Base-by-base conservation (phyloP, 2,888 invertebrate genomes). In the Hypercompe scribonia region DNA sequence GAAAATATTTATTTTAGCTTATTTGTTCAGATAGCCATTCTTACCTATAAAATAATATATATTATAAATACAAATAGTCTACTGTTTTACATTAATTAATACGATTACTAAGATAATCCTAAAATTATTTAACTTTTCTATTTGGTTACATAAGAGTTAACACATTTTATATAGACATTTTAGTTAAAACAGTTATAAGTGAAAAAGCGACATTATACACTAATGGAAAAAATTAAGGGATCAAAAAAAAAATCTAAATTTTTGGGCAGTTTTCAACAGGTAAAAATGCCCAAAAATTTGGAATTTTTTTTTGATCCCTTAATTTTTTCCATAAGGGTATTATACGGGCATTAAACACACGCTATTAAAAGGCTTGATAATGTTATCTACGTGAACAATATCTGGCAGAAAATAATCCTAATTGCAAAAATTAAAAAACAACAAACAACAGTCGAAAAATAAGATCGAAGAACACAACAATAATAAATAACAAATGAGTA, bases 321-420 rank as follows among this genome's bases (percentile, higher is more conserved):
- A n/a, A n/a, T n/a, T n/a, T n/a, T n/a, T n/a, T n/a, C n/a, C n/a
- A n/a, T n/a, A n/a, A n/a, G n/a, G n/a, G n/a, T n/a, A n/a, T n/a
- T n/a, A n/a, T n/a, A n/a, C n/a, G n/a, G 34, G 18, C 64, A 64
- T 33, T 13, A 63, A 21, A 65, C 34, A 36, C 28, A 61, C 18
- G 31, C 28, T 50, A 50, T 7, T 24, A 46, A 18, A 46, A 58
- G n/a, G 42, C 39, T 66, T 31, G 31, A 54, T n/a, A 28, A 15
- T 61, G 31, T 58, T 39, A 69, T 58, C 28, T 58, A 68, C 31
- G 21, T 50, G n/a, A 65, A n/a, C 46, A 69, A 73, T 76, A 82
- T 83, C 82, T 82, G 83, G 81, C 83, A 84, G 80, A 84, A 86
- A 79, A 85, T 83, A 87, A 79, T 63, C 33, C 0, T 31, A 28